Evolutionary conservation across 2,888 invertebrate genomes (phyloP).

Genomic region (Lasioglossum vierecki): DNA sequence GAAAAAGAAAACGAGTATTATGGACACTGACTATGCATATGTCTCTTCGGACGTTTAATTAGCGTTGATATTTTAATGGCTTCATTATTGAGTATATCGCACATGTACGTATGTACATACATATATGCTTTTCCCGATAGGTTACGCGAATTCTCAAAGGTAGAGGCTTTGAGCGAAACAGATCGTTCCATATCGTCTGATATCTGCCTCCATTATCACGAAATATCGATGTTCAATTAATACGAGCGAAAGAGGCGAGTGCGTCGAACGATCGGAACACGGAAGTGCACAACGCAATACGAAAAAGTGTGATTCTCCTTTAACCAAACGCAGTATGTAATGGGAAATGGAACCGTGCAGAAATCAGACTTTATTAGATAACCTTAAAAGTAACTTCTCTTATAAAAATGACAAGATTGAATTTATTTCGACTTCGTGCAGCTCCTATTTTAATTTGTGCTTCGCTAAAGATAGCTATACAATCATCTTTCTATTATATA

Average conservation of each 20-base stretch:
- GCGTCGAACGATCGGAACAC: conserved; percentile 10
- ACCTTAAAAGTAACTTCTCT: too few species aligned
- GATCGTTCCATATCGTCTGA: conserved; percentile 36
- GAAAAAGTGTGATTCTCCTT: not conserved
- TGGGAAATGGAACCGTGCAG: not conserved
- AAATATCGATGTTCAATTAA: conserved; percentile 43
- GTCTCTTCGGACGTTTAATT: conserved; percentile 40
- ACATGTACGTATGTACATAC: conserved; percentile 10
- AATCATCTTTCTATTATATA: too few species aligned
- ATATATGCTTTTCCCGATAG: conserved; percentile 23
- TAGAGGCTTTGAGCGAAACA: conserved; percentile 18
- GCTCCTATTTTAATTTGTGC: too few species aligned
- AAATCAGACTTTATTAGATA: not conserved
- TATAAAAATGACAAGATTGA: too few species aligned
- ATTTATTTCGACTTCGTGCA: too few species aligned
- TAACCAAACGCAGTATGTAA: not conserved
- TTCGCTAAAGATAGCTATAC: too few species aligned
- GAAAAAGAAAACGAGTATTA: conserved; percentile 13
- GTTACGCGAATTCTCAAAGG: conserved; percentile 40
- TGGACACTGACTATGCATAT: conserved; percentile 5
- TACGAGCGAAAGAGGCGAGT: not conserved
- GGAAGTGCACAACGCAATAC: not conserved
- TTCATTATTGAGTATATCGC: conserved; percentile 47
- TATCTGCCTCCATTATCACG: conserved; percentile 42
- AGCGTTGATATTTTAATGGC: conserved; percentile 59